Percentiles rank a stretch among this genome's conserved stretches.
phyloP scores from a whole-genome alignment of 2,888 invertebrate species.

The Drosophila meridiana region DNA sequence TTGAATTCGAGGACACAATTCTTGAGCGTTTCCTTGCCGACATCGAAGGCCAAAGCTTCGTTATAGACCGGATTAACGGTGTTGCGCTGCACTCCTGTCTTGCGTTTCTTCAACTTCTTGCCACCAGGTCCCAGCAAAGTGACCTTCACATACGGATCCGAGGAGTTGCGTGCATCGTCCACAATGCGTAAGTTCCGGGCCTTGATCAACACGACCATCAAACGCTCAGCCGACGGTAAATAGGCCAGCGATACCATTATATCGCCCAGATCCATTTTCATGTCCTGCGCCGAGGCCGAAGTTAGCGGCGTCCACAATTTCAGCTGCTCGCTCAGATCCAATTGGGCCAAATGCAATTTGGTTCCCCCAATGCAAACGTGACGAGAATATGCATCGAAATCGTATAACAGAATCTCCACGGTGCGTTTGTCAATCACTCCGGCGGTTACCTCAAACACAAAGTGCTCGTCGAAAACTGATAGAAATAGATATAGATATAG shows the following conservation, averaged over 20 bases:
- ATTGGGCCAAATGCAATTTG: constrained; percentile 86
- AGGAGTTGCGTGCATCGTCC: constrained; percentile 95
- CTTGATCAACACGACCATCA: constrained; percentile 96
- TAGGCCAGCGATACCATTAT: constrained; percentile 96
- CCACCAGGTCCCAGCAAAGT: constrained; percentile 94
- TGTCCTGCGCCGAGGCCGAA: constrained; percentile 86
- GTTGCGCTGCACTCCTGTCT: constrained; percentile 95
- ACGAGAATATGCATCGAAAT: constrained; percentile 88
- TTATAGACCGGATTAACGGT: constrained; percentile 96
- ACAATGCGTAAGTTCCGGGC: constrained; percentile 96
- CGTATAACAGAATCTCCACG: constrained; percentile 88
- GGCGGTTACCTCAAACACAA: constrained; percentile 88
- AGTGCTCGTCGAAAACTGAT: constrained; percentile 89
- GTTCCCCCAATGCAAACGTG: constrained; percentile 89
- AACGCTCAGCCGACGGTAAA: constrained; percentile 94
- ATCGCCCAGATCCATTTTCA: constrained; percentile 94
- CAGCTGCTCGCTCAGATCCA: constrained; percentile 87
- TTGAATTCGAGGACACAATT: constrained; percentile 87
- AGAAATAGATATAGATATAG: neutral
- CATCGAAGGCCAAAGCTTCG: constrained; percentile 96
- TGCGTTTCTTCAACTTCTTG: constrained; percentile 96
- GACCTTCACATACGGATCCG: constrained; percentile 98
- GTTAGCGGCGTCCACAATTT: constrained; percentile 87
- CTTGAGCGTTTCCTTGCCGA: constrained; percentile 88
- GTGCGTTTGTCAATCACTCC: constrained; percentile 86